Base-by-base conservation (phyloP, 2,888 invertebrate species). In the Apodemia mormo region DNA sequence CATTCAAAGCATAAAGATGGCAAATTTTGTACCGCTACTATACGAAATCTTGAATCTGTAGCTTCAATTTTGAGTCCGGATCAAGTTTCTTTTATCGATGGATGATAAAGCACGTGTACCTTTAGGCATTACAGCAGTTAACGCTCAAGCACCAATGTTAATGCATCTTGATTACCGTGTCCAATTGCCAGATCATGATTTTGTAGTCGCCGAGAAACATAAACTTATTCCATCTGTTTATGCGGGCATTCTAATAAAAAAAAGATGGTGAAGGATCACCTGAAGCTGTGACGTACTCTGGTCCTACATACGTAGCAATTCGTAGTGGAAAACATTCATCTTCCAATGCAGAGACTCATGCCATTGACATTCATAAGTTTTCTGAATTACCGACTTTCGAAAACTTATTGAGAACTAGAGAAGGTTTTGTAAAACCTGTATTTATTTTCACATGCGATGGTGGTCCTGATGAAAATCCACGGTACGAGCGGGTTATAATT, bases 71-170 rank as follows among this genome's bases (percentile, higher is more conserved):
- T 73, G 66, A 70, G 71, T 14, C 72, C 74, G 45, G 66, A 70
- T 1, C 72, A 73, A 72, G 73, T 71, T 75, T 67, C 71, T 75
- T 73, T 69, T 72, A 66, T 73, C 75, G 2, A 70, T 69, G 70
- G 73, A 75, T 72, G 71, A 75, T 45, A 75, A 75, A 68, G 71
- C 72, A 56, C 71, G 67, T 43, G 68, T 70, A 40, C 72, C 70
- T 43, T 68, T 74, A n/a, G 72, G 71, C 29, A 71, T 72, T 67
- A 72, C 72, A 71, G 68, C 71, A 68, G 72, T 70, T 49, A 68
- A 69, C 65, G 69, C 71, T 68, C 68, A 71, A 70, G 68, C 72
- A 69, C 72, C 70, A 70, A 71, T 71, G 70, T 66, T 72, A 64
- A 72, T 72, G 72, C 72, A 69, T 56, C 68, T 71, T 66, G 69